Conservation (phyloP, 1,140 invertebrate genomes). For the Nomia melanderi region DNA sequence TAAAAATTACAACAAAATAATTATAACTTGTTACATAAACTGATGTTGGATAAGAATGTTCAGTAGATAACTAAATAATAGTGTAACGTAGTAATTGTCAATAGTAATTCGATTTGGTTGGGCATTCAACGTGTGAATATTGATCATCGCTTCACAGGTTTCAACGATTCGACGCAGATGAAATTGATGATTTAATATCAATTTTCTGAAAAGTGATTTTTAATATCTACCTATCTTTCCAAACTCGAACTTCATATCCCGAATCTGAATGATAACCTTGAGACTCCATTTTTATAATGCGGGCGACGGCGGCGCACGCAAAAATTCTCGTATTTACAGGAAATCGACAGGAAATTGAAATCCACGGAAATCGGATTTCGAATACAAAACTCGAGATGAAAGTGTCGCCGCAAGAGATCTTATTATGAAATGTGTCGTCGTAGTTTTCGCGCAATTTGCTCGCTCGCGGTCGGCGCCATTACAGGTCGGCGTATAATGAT, state of each 20-base stretch:
- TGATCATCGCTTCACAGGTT: no score
- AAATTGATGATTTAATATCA: no score
- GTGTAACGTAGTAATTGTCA: no score
- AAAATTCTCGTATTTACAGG: constrained; percentile 1
- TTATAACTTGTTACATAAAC: no score
- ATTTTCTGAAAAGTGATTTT: no score
- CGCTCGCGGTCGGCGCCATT: background rate
- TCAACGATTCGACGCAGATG: no score
- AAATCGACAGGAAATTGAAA: constrained; percentile 4
- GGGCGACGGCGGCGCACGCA: background rate
- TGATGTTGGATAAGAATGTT: no score
- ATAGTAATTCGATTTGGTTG: no score
- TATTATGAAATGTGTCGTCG: constrained; percentile 3
- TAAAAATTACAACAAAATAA: no score
- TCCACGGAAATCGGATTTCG: background rate
- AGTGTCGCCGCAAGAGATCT: background rate
- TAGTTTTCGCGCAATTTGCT: constrained; percentile 1
- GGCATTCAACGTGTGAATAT: no score
- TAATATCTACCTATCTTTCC: background rate
- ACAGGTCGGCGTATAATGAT: background rate
- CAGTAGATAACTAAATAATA: no score
- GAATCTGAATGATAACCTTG: background rate
- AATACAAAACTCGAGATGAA: background rate
- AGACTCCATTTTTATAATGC: no score
- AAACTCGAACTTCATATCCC: background rate